Evolutionary conservation across 1,140 invertebrate species (phyloP), one percentile per base, ranked within the genome.

Genomic region (Liolophura sinensis): DNA sequence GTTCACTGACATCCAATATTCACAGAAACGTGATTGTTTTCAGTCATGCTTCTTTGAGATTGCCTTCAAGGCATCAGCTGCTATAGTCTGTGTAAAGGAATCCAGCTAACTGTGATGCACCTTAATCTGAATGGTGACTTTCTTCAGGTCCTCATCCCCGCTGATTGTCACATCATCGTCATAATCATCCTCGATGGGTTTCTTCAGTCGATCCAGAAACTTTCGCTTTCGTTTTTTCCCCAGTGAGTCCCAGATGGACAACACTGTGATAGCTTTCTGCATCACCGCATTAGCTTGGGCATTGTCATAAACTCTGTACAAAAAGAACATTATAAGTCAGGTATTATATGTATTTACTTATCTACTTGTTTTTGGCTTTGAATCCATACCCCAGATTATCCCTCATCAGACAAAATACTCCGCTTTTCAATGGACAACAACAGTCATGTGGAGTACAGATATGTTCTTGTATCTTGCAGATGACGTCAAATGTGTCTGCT

Each of bases 121-220:
- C 78, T 80, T 82, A 27, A 82, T 81, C 65, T 84, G 80, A 50
- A 84, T 75, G 15, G 82, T 82, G 25, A 80, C 80, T 72, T 82
- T 84, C 57, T 82, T 77, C 22, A 84, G 59, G 54, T 84, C 80
- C 16, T 78, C 77, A 18, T 75, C 80, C 18, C 71, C 78, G 60
- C 47, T 68, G 12, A 68, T 68, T 12, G 81, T 78, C 67, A 78
- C 69, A 62, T 82, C 81, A 68, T 84, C 82, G 75, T 84, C 80
- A 65, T 82, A 82, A 60, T 78, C 74, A 1, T 74, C 68, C 46
- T 64, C 57, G 27, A 74, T 52, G 14, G 81, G 81, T 9, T 49
- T 27, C 1, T 73, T 25, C 4, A 84, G 78, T 57, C 65, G 72
- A 9, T 64, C 25, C 4, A 72, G 62, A 54, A 82, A 84, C 24